A percentile compares a stretch with the other conserved stretches of the same genome.
These are phyloP conservation scores for Ramphastos sulfuratus DNA, from an alignment of 2,113 vertebrate genomes.

Conservation along the genomic window DNA sequence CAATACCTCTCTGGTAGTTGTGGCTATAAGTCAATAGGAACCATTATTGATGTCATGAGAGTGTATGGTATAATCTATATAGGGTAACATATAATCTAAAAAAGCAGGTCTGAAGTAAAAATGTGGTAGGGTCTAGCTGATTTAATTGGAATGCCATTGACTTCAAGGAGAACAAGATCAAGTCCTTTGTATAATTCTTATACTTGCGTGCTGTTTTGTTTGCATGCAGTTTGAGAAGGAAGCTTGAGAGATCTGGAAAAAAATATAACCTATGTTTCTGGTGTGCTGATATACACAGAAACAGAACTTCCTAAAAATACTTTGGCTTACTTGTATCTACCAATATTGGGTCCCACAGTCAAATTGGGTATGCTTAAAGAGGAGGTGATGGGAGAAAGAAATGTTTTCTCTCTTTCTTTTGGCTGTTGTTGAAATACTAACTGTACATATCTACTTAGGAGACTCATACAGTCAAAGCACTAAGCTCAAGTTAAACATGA, in stretches of 20 bases:
- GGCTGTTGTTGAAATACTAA: neutral
- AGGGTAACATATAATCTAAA: neutral
- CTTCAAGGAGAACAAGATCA: neutral
- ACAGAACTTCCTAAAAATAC: neutral
- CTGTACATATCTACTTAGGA: fast-evolving
- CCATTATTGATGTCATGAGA: neutral
- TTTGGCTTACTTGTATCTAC: neutral
- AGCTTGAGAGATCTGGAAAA: neutral
- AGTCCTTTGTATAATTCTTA: neutral
- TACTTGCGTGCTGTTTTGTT: fast-evolving
- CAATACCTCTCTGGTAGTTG: neutral
- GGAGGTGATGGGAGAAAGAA: neutral
- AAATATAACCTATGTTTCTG: neutral
- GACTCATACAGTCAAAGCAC: neutral
- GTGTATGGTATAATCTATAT: neutral
- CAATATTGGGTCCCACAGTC: neutral
- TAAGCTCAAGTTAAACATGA: neutral
- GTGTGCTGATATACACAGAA: neutral
- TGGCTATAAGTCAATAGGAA: neutral
- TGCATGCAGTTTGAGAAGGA: neutral
- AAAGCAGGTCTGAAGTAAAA: neutral
- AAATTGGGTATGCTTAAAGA: neutral
- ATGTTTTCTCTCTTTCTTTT: neutral
- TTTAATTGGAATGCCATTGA: neutral
- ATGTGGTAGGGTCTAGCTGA: neutral